Conservation (phyloP, 2,113 vertebrate species). For the Eretmochelys imbricata region DNA sequence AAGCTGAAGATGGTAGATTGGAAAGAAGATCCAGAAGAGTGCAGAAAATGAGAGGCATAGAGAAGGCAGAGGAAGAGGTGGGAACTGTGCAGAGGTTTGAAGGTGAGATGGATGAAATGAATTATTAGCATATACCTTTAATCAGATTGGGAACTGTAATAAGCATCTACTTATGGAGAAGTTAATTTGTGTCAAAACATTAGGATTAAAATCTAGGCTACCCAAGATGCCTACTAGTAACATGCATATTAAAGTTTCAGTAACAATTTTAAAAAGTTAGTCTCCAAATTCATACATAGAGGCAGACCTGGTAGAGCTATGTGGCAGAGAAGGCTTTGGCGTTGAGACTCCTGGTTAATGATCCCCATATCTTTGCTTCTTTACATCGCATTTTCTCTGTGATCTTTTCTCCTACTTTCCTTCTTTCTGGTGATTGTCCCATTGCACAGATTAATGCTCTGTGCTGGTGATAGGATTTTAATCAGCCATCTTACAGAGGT, state of each 20-base stretch:
- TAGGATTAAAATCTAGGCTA: accelerated
- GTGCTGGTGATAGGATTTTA: neutral
- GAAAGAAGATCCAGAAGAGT: neutral
- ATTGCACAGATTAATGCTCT: neutral
- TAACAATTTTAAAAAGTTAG: neutral
- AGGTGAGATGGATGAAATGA: neutral
- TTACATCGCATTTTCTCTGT: accelerated
- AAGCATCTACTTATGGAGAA: neutral
- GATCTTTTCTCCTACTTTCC: accelerated
- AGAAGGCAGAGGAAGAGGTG: neutral
- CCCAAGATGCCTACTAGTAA: accelerated
- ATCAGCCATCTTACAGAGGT: neutral
- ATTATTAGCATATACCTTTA: neutral
- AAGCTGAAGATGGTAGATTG: neutral
- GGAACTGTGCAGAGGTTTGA: neutral
- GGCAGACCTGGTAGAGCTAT: neutral
- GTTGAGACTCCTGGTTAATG: neutral
- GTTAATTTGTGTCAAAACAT: neutral
- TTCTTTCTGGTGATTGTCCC: neutral
- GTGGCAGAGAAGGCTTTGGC: neutral
- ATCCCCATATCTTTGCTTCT: neutral
- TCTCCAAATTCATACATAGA: neutral
- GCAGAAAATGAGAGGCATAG: neutral
- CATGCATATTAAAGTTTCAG: neutral
- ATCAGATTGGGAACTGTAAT: neutral